These are phyloP conservation scores for Melipona beecheii DNA, from an alignment of 2,888 invertebrate species.

Conservation along the genomic window DNA sequence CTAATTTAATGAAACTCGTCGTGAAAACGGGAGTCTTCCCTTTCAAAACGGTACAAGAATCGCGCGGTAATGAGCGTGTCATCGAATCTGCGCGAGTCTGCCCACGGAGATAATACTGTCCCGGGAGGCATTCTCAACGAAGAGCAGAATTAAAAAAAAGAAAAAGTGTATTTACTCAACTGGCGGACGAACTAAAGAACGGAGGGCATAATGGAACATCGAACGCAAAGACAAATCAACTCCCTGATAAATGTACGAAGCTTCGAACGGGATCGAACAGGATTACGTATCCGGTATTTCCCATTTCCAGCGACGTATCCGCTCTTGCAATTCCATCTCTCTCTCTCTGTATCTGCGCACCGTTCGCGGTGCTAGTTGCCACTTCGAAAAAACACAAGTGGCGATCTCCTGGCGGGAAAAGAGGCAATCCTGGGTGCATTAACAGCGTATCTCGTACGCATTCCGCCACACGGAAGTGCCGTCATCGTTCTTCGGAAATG, in stretches of 20 bases:
- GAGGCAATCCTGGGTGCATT: slow-evolving; percentile 53
- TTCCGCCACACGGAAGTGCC: slow-evolving; percentile 4
- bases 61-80: slow-evolving; percentile 3
- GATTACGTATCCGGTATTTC: slow-evolving; percentile 51
- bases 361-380: slow-evolving; percentile 10
- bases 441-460: slow-evolving; percentile 17
- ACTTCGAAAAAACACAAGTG: slow-evolving; percentile 33
- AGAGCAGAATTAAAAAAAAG: slow-evolving; percentile 34
- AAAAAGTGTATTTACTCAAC: slow-evolving; percentile 18
- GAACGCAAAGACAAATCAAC: neutral
- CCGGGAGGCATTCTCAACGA: neutral
- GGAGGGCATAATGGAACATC: neutral
- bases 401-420: slow-evolving; percentile 56
- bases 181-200: slow-evolving; percentile 4
- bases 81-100: neutral
- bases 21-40: neutral
- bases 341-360: neutral
- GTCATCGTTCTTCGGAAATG: slow-evolving; percentile 49
- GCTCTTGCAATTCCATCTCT: slow-evolving; percentile 15
- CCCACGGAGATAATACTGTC: neutral
- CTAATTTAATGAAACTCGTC: neutral
- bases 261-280: slow-evolving; percentile 29
- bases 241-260: slow-evolving; percentile 14
- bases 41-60: neutral
- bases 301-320: slow-evolving; percentile 57